phyloP scores from a whole-genome alignment of 37 sponge, comb jelly and placozoan genomes.

The Petrosia ficiformis region DNA sequence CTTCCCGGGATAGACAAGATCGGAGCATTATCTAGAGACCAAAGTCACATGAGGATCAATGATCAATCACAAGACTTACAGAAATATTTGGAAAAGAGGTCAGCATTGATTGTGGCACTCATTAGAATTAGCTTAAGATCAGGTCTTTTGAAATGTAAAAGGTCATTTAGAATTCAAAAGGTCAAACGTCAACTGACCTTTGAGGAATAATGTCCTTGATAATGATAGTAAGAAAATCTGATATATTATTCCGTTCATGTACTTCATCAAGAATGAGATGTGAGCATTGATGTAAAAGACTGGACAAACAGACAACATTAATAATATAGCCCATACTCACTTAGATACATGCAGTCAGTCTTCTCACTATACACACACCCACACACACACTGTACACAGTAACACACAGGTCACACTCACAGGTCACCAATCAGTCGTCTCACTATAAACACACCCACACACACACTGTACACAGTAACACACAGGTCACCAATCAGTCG shows the following conservation, averaged over 20 bases:
- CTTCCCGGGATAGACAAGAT: slow-evolving; percentile 52
- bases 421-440: too few species aligned
- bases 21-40: slow-evolving; percentile 46
- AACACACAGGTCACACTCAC: neutral
- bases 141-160: slow-evolving; percentile 37
- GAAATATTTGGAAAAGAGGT: slow-evolving; percentile 75
- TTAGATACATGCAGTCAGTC: too few species aligned
- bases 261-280: slow-evolving; percentile 89
- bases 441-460: too few species aligned
- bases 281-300: slow-evolving; percentile 18
- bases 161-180: neutral
- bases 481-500: slow-evolving; percentile 20
- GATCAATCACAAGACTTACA: slow-evolving; percentile 38
- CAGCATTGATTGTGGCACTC: slow-evolving; percentile 86
- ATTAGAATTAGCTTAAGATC: slow-evolving; percentile 87
- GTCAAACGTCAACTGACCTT: slow-evolving; percentile 19
- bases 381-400: too few species aligned
- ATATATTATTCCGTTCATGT: slow-evolving; percentile 78
- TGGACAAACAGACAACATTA: too few species aligned
- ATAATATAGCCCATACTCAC: too few species aligned
- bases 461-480: too few species aligned
- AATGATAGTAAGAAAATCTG: slow-evolving; percentile 82
- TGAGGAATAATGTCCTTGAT: slow-evolving; percentile 64
- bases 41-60: neutral
- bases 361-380: too few species aligned